Percentiles rank a stretch among this genome's conserved stretches.
These are phyloP conservation scores for Oryctes rhinoceros DNA, from an alignment of 1,140 invertebrate genomes.

Conservation along the genomic window DNA sequence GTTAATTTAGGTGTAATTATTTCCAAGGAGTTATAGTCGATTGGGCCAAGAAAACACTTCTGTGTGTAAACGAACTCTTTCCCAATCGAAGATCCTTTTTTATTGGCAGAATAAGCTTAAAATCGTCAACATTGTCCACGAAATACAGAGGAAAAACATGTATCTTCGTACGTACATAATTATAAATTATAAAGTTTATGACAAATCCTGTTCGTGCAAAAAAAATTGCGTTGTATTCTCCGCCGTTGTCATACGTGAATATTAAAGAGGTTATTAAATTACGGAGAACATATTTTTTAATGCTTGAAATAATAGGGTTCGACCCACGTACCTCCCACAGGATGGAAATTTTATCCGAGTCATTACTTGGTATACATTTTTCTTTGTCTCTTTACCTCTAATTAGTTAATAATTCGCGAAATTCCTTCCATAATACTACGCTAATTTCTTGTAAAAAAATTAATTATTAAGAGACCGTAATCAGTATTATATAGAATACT, in stretches of 20 bases:
- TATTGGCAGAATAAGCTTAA: too few relatives aligned
- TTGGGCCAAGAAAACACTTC: too few relatives aligned
- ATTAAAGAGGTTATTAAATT: constrained; percentile 12
- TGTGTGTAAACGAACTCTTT: too few relatives aligned
- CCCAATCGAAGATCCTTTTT: too few relatives aligned
- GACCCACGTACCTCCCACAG: neutral
- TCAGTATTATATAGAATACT: too few relatives aligned
- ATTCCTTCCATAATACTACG: too few relatives aligned
- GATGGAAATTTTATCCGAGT: neutral
- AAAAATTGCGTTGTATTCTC: neutral
- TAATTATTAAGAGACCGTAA: too few relatives aligned
- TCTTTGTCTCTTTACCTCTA: neutral
- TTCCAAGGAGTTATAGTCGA: too few relatives aligned
- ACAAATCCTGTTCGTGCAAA: neutral
- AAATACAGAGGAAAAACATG: too few relatives aligned
- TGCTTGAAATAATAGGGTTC: neutral
- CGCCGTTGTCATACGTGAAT: neutral
- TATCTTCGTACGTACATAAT: neutral
- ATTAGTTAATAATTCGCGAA: neutral
- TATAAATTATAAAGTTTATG: neutral
- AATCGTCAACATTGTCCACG: too few relatives aligned
- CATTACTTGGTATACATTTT: neutral
- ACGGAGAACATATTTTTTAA: constrained; percentile 22
- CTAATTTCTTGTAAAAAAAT: too few relatives aligned
- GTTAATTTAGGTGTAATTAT: too few relatives aligned